Percentiles rank a stretch among this genome's conserved stretches.
Evolutionary conservation across 2,113 vertebrate genomes (phyloP).

Genomic region (Uropsilus gracilis): DNA sequence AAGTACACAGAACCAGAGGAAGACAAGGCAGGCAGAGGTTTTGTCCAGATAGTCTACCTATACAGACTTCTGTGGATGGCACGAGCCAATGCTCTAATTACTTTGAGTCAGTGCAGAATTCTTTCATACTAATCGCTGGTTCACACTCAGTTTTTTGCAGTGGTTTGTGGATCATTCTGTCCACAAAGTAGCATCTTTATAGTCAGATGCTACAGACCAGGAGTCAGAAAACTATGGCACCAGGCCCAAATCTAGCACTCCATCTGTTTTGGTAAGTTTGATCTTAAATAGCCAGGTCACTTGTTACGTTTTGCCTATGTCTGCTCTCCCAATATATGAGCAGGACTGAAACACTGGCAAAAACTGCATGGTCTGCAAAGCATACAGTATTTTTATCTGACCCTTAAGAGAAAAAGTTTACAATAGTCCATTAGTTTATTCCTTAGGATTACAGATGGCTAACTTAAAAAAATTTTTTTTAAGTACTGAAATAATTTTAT

Average conservation of each 20-base stretch:
- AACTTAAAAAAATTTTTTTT: slow-evolving; percentile 28
- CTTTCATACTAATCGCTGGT: not conserved
- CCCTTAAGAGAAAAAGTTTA: not conserved
- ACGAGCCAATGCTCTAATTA: not conserved
- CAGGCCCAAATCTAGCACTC: not conserved
- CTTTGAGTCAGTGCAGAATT: slow-evolving; percentile 12
- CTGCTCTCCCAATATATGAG: not conserved
- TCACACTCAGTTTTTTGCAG: not conserved
- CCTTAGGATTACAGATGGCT: not conserved
- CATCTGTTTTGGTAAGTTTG: not conserved
- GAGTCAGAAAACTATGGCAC: not conserved
- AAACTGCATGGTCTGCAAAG: not conserved
- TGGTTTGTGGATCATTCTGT: not conserved
- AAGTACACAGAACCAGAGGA: not conserved
- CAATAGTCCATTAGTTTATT: not conserved
- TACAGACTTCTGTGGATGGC: not conserved
- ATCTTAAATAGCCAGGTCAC: not conserved
- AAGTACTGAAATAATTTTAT: slow-evolving; percentile 11
- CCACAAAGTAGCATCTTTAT: not conserved
- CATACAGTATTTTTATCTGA: not conserved
- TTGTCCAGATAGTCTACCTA: not conserved
- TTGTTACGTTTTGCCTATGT: not conserved
- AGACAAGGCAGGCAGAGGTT: not conserved
- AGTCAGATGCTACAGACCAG: not conserved
- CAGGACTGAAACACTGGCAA: not conserved